Conservation (phyloP, 2,113 vertebrate genomes). For the Leptosomus discolor region DNA sequence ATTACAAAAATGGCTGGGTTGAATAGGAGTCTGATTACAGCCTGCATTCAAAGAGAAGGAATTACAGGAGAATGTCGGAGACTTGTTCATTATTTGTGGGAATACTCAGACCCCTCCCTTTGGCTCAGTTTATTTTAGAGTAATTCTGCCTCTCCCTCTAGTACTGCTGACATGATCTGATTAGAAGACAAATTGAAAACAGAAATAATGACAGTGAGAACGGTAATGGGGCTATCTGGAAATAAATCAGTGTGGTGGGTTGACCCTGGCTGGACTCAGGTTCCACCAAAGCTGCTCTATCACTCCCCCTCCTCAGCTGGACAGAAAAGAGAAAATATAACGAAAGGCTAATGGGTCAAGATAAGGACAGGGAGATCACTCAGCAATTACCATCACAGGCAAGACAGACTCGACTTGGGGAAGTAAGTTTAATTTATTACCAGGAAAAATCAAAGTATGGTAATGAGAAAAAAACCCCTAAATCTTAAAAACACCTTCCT, state of each 20-base stretch:
- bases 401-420: rapidly evolving
- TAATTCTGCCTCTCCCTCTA: neutral
- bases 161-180: neutral
- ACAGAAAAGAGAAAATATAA: neutral
- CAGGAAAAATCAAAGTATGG: neutral
- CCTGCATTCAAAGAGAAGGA: neutral
- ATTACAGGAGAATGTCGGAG: neutral
- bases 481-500: neutral
- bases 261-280: neutral
- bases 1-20: constrained; percentile 1
- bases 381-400: neutral
- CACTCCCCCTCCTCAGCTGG: neutral
- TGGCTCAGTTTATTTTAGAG: neutral
- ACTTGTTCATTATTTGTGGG: neutral
- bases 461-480: neutral
- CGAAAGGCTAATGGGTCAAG: neutral
- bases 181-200: neutral
- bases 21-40: constrained; percentile 50
- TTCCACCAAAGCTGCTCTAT: neutral
- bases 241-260: neutral
- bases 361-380: neutral
- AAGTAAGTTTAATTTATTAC: neutral
- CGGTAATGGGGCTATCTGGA: neutral
- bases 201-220: neutral
- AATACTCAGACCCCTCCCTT: neutral